Base-by-base conservation (phyloP, 2,113 vertebrate species). In the Ailurus styani region DNA sequence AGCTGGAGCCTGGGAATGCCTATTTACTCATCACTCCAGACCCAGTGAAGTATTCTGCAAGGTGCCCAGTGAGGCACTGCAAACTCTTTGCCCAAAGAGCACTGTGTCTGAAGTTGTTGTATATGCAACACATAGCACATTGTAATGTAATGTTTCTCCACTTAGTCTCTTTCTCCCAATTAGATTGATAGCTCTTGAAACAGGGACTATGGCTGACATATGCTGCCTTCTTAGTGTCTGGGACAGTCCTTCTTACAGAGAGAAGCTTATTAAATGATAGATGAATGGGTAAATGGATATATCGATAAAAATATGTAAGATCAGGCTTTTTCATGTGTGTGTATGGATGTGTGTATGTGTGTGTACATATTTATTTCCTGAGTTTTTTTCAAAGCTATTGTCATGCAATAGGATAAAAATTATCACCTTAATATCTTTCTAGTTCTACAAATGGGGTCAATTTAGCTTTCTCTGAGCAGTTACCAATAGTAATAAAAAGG, bases 91-190 rank as follows among this genome's bases (percentile, higher is more conserved):
- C 83, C 54, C 52, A 79, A 77, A 66, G 15, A 60, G 4, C 4
- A 14, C 8, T 52, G 1, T 3, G 3, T 5, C 0, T 60, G n/a
- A 25, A 6, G 4, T 23, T 64, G 50, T n/a, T 60, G 9, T 9
- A 5, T 37, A 57, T 8, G 5, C 23, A 17, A 31, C 42, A 75
- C 6, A 5, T 7, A 52, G 23, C 20, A 31, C 9, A 17, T 11
- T 31, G 21, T 15, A 29, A 47, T 60, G 20, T n/a, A 25, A 72
- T 37, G 20, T 66, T 87, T 70, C 42, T 18, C 31, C 45, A 45
- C 29, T 70, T 37, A 25, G 15, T 37, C 37, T 95, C 13, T 54
- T 37, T 66, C 37, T 20, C 75, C 60, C 8, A 40, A 14, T 17
- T 20, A 34, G 40, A 84, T n/a, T 34, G 40, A 57, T 68, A 18